Base-by-base conservation (phyloP, 2,113 vertebrate species). In the Zapornia atra region DNA sequence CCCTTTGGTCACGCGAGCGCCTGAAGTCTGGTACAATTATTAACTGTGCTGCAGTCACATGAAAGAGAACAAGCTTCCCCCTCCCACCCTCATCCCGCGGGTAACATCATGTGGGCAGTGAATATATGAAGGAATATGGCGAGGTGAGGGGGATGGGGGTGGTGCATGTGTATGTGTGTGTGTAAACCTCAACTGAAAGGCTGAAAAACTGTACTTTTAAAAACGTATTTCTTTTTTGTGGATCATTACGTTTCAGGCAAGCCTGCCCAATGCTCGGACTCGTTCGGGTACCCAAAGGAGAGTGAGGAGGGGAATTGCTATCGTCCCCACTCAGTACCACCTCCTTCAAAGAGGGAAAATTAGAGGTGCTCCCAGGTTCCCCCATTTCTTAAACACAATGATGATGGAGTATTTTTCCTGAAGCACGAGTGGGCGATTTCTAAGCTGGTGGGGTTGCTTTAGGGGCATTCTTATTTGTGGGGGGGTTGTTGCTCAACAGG, bases 21-120 rank as follows among this genome's bases (percentile, higher is more conserved):
- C 87, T 91, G 26, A 81, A 69, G 73, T 31, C 80, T 86, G 75
- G 81, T 92, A 87, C 90, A 98, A 85, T 93, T 94, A 96, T 94
- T 92, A 95, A 95, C 72, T 80, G 70, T 56, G 87, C 73, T 80
- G 33, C 69, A 94, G 84, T 96, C 94, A 93, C 92, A 79, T 91
- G 88, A 84, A 82, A 87, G 40, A 88, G 88, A 92, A 72, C 66
- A 91, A 92, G 86, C 63, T 84, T 81, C 63, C 79, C 82, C 29
- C 59, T 95, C 75, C 86, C 66, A 95, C 77, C 73, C 82, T 78
- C 73, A 82, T 94, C 94, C 86, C 40, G 0, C 0, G 28, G 90
- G 87, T 77, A 96, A 90, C 69, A 33, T 78, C 69, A 80, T 42
- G 94, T 96, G 86, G 88, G 90, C 88, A 93, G 92, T 60, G 88